These are phyloP conservation scores for Philopedon plagiatum DNA, from an alignment of 2,888 invertebrate species.

Conservation along the genomic window DNA sequence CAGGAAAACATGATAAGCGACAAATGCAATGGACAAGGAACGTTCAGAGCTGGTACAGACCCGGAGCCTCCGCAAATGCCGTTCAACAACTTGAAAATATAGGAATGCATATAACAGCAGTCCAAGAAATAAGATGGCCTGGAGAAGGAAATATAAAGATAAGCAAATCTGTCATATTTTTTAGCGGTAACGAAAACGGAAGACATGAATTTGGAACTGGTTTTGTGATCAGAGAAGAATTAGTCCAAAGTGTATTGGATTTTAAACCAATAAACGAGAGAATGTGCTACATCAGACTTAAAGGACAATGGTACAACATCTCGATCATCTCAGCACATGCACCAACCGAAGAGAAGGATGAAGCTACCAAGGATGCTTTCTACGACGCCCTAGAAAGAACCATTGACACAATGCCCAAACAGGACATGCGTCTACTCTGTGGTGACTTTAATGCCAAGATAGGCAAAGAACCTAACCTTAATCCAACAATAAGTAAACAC, in stretches of 20 bases:
- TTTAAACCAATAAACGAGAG: conserved; percentile 19
- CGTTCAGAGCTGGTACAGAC: conserved; percentile 18
- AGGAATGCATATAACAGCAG: conserved; percentile 31
- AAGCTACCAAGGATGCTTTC: conserved; percentile 22
- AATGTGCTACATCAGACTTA: conserved; percentile 23
- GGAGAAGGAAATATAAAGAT: conserved; percentile 27
- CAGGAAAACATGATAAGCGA: not conserved
- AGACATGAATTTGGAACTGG: conserved; percentile 26
- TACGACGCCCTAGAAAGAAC: conserved; percentile 6
- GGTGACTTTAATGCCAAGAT: conserved; percentile 16
- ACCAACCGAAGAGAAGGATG: conserved; percentile 20
- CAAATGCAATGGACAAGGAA: not conserved
- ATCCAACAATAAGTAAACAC: not conserved
- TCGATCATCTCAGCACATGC: conserved; percentile 16
- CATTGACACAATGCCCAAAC: not conserved
- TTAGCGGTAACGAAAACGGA: conserved; percentile 33
- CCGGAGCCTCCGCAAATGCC: conserved; percentile 20
- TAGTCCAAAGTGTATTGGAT: not conserved
- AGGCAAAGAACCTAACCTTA: conserved; percentile 5
- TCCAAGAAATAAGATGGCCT: conserved; percentile 40
- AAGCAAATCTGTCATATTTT: conserved; percentile 37
- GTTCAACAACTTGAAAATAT: conserved; percentile 32
- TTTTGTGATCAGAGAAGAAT: not conserved
- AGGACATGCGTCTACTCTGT: not conserved
- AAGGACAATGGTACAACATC: conserved; percentile 2